Evolutionary conservation across 1,140 invertebrate species (phyloP), one percentile per base, ranked within the genome.

Genomic region (Pseudomyrmex pallidus): DNA sequence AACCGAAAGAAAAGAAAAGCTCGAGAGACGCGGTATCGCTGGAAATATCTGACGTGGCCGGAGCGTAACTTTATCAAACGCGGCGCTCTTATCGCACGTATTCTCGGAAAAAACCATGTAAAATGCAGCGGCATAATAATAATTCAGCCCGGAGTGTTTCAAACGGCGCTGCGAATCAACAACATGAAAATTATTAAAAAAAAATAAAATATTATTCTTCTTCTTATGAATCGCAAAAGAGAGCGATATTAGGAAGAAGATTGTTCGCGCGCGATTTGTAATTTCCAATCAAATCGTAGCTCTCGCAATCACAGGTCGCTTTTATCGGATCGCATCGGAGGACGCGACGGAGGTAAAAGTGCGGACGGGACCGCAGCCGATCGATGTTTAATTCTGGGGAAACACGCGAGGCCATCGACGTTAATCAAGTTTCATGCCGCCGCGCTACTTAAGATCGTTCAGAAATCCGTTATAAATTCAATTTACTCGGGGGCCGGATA

Each of bases 381-480:
- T 80, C 76, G 76, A 72, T 72, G 66, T 59, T 70, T 80, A 72
- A 80, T 80, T 80, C 66, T 70, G n/a, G 44, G n/a, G 76, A 48
- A 80, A 61, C 76, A 80, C 76, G 76, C 76, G 66, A 80, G 54
- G 76, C 67, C 54, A 80, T 80, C 66, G 76, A 80, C 76, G 76
- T 80, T 80, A 80, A 80, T 80, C 76, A 80, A 80, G 76, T 80
- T 80, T 80, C 76, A 80, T 80, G 76, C 76, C 76, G 66, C 66
- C 54, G 66, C 44, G 64, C 76, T 80, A 80, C 76, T 80, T 80
- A 80, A 80, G 76, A 80, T 72, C 76, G 76, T 80, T 80, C 76
- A 80, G 76, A 80, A 80, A 80, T 80, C 76, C 76, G 76, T 80
- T 80, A 80, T 80, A 80, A 80, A 80, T 80, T 80, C 76, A 80